Conservation (phyloP, 2,113 vertebrate species). For the Cinclus mexicanus region DNA sequence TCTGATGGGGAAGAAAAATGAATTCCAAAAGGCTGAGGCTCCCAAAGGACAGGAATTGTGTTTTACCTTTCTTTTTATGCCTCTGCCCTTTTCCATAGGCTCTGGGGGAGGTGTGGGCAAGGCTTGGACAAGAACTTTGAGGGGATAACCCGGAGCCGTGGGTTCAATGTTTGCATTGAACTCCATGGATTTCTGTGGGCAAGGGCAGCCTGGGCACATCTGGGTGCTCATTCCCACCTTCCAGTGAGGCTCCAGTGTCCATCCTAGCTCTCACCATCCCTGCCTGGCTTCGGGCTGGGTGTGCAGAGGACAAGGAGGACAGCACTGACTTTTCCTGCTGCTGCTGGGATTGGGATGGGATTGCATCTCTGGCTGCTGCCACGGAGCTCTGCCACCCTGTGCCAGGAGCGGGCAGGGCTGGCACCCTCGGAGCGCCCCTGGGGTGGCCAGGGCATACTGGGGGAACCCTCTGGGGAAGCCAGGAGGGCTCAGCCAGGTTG, state of each 20-base stretch:
- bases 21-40: background rate
- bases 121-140: background rate
- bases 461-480: too few relatives aligned
- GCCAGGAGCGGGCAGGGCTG: background rate
- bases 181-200: background rate
- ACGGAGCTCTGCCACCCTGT: background rate
- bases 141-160: rapidly evolving
- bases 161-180: background rate
- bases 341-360: background rate
- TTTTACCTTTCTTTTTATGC: background rate
- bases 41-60: background rate
- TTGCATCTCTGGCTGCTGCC: background rate
- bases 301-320: rapidly evolving
- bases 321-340: rapidly evolving
- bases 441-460: background rate
- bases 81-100: background rate
- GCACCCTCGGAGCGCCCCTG: background rate
- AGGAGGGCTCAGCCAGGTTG: background rate
- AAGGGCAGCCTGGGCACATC: background rate
- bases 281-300: rapidly evolving
- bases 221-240: background rate
- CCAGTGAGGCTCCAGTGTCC: background rate
- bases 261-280: background rate
- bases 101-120: background rate
- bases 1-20: background rate